Evolutionary conservation across 2,113 vertebrate species (phyloP).

Genomic region (Garra rufa): DNA sequence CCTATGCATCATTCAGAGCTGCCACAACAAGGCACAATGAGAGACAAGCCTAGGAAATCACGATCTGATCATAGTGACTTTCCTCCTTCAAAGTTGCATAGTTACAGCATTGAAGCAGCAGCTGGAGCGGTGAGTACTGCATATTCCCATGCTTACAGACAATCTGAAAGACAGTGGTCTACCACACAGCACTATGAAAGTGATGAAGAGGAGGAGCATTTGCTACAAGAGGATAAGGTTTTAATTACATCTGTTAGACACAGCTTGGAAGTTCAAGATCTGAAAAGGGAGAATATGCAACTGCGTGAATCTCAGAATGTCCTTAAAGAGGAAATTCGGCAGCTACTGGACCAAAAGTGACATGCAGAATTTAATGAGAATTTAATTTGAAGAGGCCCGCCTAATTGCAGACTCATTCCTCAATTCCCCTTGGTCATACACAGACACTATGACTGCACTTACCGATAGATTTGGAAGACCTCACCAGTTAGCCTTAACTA

Average conservation of each 20-base stretch:
- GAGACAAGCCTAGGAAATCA: no score
- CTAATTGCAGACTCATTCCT: conserved; percentile 29
- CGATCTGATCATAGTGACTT: no score
- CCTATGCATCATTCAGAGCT: no score
- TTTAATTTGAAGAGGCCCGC: conserved; percentile 16
- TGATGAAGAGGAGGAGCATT: neutral
- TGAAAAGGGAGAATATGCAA: neutral
- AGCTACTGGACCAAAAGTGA: neutral
- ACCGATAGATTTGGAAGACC: neutral
- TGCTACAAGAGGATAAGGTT: neutral
- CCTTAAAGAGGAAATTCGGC: neutral
- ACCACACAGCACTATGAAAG: neutral
- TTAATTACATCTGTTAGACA: neutral
- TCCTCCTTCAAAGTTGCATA: no score
- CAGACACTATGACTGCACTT: conserved; percentile 17
- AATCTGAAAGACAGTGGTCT: neutral
- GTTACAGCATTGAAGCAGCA: no score
- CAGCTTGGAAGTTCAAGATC: neutral
- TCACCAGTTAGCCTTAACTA: conserved; percentile 2
- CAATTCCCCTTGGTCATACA: neutral
- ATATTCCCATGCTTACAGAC: neutral
- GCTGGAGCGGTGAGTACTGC: no score
- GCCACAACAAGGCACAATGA: no score
- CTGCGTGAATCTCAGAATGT: neutral
- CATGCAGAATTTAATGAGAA: neutral